Evolutionary conservation across 2,113 vertebrate species (phyloP).

Genomic region (Phylloscopus trochilus): DNA sequence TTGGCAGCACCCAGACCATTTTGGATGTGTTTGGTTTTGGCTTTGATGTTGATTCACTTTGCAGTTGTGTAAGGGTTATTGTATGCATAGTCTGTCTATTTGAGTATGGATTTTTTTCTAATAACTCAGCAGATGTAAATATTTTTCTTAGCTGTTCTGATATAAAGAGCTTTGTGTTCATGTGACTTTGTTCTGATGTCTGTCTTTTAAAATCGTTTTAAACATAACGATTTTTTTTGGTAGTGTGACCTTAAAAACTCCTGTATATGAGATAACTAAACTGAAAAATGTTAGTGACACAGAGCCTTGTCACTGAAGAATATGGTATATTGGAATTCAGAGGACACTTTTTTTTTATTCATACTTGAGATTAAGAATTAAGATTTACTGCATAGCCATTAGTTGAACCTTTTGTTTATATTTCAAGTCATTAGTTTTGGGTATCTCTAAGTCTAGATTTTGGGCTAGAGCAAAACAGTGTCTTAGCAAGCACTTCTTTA

Average conservation of each 20-base stretch:
- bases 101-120: neutral
- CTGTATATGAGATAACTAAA: neutral
- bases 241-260: neutral
- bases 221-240: neutral
- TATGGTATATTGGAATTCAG: neutral
- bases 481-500: neutral
- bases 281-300: neutral
- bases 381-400: neutral
- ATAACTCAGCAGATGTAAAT: neutral
- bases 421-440: neutral
- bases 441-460: neutral
- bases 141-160: neutral
- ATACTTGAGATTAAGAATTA: neutral
- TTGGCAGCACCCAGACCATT: neutral
- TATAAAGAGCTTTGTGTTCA: neutral
- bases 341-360: neutral
- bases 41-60: neutral
- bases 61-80: neutral
- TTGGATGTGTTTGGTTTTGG: neutral
- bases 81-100: neutral
- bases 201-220: too few relatives aligned
- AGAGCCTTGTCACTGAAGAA: neutral
- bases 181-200: neutral
- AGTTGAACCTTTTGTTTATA: neutral
- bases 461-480: neutral